Evolutionary conservation across 2,113 vertebrate species (phyloP), one percentile per base, ranked within the genome.

Genomic region (Gopherus flavomarginatus): DNA sequence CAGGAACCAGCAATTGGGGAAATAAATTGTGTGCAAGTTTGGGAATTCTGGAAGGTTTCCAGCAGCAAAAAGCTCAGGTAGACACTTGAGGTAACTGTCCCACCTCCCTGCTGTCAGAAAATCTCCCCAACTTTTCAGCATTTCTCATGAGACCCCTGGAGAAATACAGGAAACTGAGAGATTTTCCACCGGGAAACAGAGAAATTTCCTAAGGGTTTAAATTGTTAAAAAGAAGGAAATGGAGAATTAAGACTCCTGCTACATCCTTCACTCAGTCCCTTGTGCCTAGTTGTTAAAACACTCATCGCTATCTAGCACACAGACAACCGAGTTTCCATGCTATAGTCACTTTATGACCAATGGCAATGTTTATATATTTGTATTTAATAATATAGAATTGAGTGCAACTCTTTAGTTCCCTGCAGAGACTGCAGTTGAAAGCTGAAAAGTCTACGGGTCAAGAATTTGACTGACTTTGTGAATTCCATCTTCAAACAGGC

Each of bases 371-470:
- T 97, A 92, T 95, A 22, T 92, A 83, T 92, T 96, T 96, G 86
- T 88, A 81, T 93, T 94, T 96, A 94, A 94, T 97, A 97, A 91
- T 84, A 94, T 4, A 93, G 88, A 91, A 94, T 69, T 90, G 94
- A 94, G 89, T 89, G 88, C 86, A 96, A 52, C 50, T 94, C 92
- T 95, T 96, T 92, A 94, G 87, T 94, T 97, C 52, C 97, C 93
- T 94, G 86, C 96, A 93, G 96, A 95, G 93, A 38, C 59, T 90
- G 56, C 82, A 94, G 95, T 35, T 83, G 91, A 94, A 96, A 95
- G 89, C 86, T 91, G 59, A 90, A 86, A 97, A 94, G 84, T 93
- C 89, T 93, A 93, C 85, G 69, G 92, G 83, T 96, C 65, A 96
- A 96, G 92, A 95, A 89, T 94, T 87, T 96, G 90, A 44, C 44